Conservation (phyloP, 2,888 invertebrate genomes). For the Melieria crassipennis region DNA sequence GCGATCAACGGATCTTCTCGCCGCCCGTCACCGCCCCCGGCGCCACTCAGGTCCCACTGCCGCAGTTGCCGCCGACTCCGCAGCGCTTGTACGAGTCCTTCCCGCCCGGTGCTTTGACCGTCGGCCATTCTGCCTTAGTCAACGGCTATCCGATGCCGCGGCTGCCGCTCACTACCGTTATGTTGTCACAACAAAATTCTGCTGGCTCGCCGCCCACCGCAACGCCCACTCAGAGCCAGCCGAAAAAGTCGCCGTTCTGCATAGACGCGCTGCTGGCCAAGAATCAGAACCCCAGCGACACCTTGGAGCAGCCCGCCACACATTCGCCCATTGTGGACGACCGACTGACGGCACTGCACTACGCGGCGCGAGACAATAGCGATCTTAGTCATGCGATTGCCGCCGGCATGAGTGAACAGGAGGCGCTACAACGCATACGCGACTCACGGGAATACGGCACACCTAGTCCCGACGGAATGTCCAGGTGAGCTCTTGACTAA, state of each 20-base stretch:
- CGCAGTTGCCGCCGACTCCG: constrained; percentile 3
- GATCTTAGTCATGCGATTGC: constrained; percentile 52
- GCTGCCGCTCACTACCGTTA: constrained; percentile 50
- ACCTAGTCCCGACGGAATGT: constrained; percentile 66
- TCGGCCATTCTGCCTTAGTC: constrained; percentile 46
- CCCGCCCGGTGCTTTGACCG: constrained; percentile 42
- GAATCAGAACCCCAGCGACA: constrained; percentile 61
- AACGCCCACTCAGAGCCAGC: constrained; percentile 44
- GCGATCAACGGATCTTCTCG: constrained; percentile 48
- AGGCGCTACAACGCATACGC: constrained; percentile 63
- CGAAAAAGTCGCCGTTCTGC: constrained; percentile 82
- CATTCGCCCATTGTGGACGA: constrained; percentile 47
- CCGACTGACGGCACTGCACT: constrained; percentile 54
- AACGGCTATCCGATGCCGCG: constrained; percentile 55
- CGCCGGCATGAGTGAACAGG: constrained; percentile 59
- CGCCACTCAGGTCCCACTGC: constrained; percentile 27
- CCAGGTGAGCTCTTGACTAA: constrained; percentile 54
- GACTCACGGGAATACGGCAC: constrained; percentile 63
- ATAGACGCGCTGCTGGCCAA: constrained; percentile 87
- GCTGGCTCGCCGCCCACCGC: constrained; percentile 29
- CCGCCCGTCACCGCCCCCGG: constrained; percentile 19
- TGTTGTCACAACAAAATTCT: constrained; percentile 42
- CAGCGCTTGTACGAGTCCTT: constrained; percentile 36
- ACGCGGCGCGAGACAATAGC: constrained; percentile 51
- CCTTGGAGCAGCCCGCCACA: constrained; percentile 19